Evolutionary conservation across 2,797 vertebrate genomes (phyloP), one percentile per base, ranked within the genome.

Genomic region (Liasis olivaceus): DNA sequence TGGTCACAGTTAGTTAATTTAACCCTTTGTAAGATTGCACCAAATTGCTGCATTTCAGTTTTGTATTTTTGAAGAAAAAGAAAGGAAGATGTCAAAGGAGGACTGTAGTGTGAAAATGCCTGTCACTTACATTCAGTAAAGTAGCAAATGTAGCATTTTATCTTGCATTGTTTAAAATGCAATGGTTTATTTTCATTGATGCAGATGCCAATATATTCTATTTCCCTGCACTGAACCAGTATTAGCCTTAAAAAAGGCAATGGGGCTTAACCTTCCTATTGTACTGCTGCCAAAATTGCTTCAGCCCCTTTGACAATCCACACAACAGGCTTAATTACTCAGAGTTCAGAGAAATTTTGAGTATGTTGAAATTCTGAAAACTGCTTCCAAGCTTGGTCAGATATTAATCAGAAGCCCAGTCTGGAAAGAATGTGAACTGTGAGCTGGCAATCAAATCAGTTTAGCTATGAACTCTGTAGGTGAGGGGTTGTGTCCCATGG

Each of bases 341-440:
- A 64, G 4, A 28, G 13, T 15, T 47, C 56, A 51, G 3, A 69
- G 47, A 85, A 86, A 89, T 89, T 54, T 51, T 31, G 36, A 86
- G 36, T 66, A 93, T 95, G 51, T 96, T 96, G 72, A 42, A 22
- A 77, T 96, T 95, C 92, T 66, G 91, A 89, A 91, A 84, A 88
- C 89, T 77, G 72, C 1, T 47, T 31, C 42, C 77, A 22, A n/a
- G 51, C 60, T 64, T 26, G 28, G 26, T 72, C 86, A 58, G 87
- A 89, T 89, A n/a, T 62, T 84, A 84, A 92, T 84, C 31, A 12
- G 51, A 31, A 91, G 42, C 93, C 77, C 22, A 86, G 31, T 94
- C 95, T 94, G 94, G 94, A 91, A 91, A 66, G 9, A 64, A 90
- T 31, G 77, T 31, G 60, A 91, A 31, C 11, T 4, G 14, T 63